Conservation (phyloP, 2,797 vertebrate species). For the Anisognathus igniventris region DNA sequence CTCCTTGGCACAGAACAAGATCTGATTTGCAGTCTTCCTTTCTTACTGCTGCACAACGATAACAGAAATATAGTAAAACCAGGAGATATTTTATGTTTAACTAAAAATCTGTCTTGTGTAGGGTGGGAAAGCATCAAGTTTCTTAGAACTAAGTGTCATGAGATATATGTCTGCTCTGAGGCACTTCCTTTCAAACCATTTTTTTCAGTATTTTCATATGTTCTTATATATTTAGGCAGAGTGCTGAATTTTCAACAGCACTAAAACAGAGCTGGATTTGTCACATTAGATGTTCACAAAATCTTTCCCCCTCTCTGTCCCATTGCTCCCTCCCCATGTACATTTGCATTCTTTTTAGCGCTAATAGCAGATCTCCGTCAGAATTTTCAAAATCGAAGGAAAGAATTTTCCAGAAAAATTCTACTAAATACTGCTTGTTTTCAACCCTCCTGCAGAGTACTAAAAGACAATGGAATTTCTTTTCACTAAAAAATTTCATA, state of each 20-base stretch:
- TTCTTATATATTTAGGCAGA: neutral
- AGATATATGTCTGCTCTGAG: neutral
- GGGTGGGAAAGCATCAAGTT: neutral
- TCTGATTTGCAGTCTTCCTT: neutral
- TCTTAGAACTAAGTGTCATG: neutral
- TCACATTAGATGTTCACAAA: neutral
- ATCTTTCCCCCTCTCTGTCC: neutral
- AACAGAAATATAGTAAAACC: neutral
- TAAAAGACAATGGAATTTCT: neutral
- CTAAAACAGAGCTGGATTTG: neutral
- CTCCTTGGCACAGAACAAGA: neutral
- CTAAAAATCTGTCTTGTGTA: neutral
- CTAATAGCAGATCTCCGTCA: neutral
- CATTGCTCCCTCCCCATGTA: accelerated
- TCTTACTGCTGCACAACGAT: neutral
- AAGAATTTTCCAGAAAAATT: neutral
- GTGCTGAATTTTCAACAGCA: neutral
- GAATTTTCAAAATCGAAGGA: neutral
- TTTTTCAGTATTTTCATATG: neutral
- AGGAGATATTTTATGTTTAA: neutral
- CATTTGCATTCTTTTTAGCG: neutral
- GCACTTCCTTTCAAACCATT: neutral
- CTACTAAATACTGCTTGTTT: neutral
- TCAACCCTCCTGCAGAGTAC: neutral
- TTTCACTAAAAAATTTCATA: neutral